Conservation (phyloP, 1,140 invertebrate species). For the Tenebrio molitor region DNA sequence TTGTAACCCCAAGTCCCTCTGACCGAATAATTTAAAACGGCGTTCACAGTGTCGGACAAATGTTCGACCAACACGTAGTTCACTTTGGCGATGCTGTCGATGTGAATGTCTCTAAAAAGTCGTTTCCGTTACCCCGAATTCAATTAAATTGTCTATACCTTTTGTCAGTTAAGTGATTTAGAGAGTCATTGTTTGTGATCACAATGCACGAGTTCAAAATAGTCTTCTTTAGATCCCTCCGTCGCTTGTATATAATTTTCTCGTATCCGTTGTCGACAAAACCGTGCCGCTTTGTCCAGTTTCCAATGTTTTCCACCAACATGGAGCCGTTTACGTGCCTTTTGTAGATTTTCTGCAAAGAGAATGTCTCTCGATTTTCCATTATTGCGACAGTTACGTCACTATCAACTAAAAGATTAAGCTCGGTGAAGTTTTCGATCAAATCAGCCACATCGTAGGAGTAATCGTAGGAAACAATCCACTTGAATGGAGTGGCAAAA, state of each 20-base stretch:
- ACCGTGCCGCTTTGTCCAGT: constrained; percentile 46
- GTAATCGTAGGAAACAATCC: constrained; percentile 22
- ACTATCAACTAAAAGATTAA: constrained; percentile 61
- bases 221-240: constrained; percentile 66
- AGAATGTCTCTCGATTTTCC: constrained; percentile 30
- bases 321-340: constrained; percentile 39
- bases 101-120: constrained; percentile 68
- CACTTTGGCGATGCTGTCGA: constrained; percentile 76
- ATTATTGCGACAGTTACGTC: constrained; percentile 57
- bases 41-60: constrained; percentile 72
- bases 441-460: not conserved
- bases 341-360: constrained; percentile 60
- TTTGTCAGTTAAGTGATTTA: constrained; percentile 74
- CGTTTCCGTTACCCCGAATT: too few relatives aligned
- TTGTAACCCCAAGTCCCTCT: constrained; percentile 71
- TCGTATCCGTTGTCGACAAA: constrained; percentile 43
- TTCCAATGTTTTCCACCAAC: constrained; percentile 55
- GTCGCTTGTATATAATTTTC: constrained; percentile 56
- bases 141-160: constrained; percentile 62
- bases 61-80: constrained; percentile 72
- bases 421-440: constrained; percentile 32
- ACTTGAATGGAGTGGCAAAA: constrained; percentile 38
- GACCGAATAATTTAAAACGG: constrained; percentile 69
- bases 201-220: constrained; percentile 69
- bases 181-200: constrained; percentile 72